These are phyloP conservation scores for Melanotaenia nigrans DNA, from an alignment of 2,797 vertebrate genomes.

Conservation along the genomic window DNA sequence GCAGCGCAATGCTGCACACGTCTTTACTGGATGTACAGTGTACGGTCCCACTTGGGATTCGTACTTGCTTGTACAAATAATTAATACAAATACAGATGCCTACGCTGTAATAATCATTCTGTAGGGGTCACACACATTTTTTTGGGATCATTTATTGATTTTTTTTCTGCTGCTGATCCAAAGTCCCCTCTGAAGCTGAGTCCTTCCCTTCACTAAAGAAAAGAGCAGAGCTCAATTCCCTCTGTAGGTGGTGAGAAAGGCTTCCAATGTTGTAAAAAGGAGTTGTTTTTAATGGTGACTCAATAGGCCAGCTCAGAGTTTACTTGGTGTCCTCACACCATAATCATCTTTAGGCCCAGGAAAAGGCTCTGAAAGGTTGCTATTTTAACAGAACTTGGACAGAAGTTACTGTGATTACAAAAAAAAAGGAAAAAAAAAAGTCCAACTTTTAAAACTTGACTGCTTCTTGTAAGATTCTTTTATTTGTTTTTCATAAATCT, in stretches of 20 bases:
- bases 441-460: background rate
- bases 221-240: constrained; percentile 18
- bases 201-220: constrained; percentile 21
- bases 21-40: constrained; percentile 24
- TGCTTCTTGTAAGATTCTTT: background rate
- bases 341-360: background rate
- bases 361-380: constrained; percentile 13
- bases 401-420: background rate
- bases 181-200: constrained; percentile 10
- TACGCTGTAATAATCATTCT: constrained; percentile 50
- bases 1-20: constrained; percentile 39
- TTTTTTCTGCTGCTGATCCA: constrained; percentile 33
- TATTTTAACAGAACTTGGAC: constrained; percentile 9
- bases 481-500: background rate
- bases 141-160: constrained; percentile 38
- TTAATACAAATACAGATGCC: constrained; percentile 41
- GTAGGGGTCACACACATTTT: constrained; percentile 10
- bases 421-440: background rate
- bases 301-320: background rate
- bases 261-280: constrained; percentile 21
- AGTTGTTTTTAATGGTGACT: constrained; percentile 2
- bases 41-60: constrained; percentile 11
- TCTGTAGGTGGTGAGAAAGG: constrained; percentile 30
- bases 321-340: background rate
- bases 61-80: constrained; percentile 22